phyloP scores from a whole-genome alignment of 2,888 invertebrate species.

The Alsophila aescularia region DNA sequence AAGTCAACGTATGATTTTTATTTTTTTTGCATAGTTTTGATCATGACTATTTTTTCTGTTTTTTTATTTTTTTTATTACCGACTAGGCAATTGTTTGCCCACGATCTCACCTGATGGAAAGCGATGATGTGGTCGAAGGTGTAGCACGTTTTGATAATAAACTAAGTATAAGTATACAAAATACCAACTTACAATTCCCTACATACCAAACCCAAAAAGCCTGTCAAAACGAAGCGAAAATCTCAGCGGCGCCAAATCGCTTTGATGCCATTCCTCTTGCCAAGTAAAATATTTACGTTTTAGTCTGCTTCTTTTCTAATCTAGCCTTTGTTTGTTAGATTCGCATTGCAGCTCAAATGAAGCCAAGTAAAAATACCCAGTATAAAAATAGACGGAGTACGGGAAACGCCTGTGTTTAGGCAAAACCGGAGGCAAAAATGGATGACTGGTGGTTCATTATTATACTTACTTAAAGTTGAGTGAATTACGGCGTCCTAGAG shows the following conservation, averaged over 20 bases:
- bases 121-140: too few species aligned
- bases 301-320: slow-evolving; percentile 35
- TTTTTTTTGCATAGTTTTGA: too few species aligned
- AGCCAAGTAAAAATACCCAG: slow-evolving; percentile 8
- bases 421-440: neutral
- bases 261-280: slow-evolving; percentile 38
- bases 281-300: slow-evolving; percentile 50
- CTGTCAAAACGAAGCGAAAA: slow-evolving; percentile 43
- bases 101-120: too few species aligned
- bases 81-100: too few species aligned
- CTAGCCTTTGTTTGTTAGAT: slow-evolving; percentile 35
- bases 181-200: neutral
- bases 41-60: too few species aligned
- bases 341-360: slow-evolving; percentile 21
- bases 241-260: slow-evolving; percentile 40
- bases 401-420: slow-evolving; percentile 10
- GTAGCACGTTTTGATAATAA: neutral
- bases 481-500: too few species aligned
- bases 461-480: too few species aligned
- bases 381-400: neutral
- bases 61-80: too few species aligned
- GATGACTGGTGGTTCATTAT: neutral
- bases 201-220: slow-evolving; percentile 23
- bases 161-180: neutral
- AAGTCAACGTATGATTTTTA: too few species aligned